Percentiles rank a stretch among this genome's conserved stretches.
These are phyloP conservation scores for Blera fallax DNA, from an alignment of 2,888 invertebrate species.

Conservation along the genomic window DNA sequence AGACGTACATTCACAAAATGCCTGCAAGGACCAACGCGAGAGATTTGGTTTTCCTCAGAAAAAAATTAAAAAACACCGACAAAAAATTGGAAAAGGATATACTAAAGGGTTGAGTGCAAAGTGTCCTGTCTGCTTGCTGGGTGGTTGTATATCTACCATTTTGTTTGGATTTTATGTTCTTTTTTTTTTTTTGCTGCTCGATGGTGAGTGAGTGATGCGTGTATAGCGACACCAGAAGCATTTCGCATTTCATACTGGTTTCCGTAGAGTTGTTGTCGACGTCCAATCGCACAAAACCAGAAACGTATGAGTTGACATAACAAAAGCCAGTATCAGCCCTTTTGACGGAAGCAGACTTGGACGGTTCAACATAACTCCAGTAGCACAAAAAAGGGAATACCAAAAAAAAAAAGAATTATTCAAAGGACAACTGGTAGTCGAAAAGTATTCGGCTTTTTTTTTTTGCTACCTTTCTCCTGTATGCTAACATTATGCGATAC, in stretches of 20 bases:
- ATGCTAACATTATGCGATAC: conserved; percentile 50
- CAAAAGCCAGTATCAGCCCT: conserved; percentile 72
- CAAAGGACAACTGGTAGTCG: conserved; percentile 38
- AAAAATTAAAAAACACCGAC: conserved; percentile 23
- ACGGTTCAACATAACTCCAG: conserved; percentile 56
- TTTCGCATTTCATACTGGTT: conserved; percentile 61
- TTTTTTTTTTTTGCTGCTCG: conserved; percentile 14
- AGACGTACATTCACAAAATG: conserved; percentile 35
- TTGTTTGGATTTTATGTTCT: conserved; percentile 61
- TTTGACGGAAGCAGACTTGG: conserved; percentile 68
- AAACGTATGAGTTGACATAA: conserved; percentile 72
- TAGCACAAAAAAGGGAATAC: conserved; percentile 12
- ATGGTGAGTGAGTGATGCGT: conserved; percentile 69
- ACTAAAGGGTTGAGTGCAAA: conserved; percentile 60
- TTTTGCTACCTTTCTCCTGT: conserved; percentile 24
- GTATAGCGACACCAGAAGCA: conserved; percentile 66
- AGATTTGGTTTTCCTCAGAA: conserved; percentile 39
- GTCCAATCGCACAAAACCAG: conserved; percentile 68
- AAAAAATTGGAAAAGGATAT: conserved; percentile 48
- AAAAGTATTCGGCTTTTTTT: conserved; percentile 10
- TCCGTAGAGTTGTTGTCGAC: conserved; percentile 36
- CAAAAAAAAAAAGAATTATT: conserved; percentile 26
- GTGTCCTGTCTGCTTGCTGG: conserved; percentile 53
- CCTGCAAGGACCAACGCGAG: conserved; percentile 55
- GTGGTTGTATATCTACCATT: conserved; percentile 64